Base-by-base conservation (phyloP, 2,113 vertebrate species). In the Rhabdornis inornatus region DNA sequence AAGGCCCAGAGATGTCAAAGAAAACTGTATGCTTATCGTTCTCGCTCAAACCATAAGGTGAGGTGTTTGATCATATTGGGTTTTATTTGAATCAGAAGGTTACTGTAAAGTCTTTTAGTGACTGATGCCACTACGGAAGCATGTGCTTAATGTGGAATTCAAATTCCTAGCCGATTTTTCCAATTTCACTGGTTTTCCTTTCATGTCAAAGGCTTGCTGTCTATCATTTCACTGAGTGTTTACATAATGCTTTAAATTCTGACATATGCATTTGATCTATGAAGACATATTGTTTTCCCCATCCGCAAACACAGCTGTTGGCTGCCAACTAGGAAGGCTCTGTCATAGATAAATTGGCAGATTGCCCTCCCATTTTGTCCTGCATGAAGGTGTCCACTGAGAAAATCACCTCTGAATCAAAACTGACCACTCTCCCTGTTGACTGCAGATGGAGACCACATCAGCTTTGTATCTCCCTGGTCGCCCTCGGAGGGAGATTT, bases 401-500 rank as follows among this genome's bases (percentile, higher is more conserved):
- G 52, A 81, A 81, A 79, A 50, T 78, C 23, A 13, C 42, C 56
- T 87, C 39, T 82, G 57, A 78, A 75, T 75, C 78, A 90, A 61
- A 81, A 55, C 39, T 74, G 82, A 70, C 82, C 59, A 2, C 37
- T 77, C 28, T 82, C 55, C 59, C 40, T 68, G 23, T 35, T 3
- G 4, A 60, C 31, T 3, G 3, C 5, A 6, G 44, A n/a, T 25
- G 25, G 23, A 82, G n/a, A 18, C 17, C 0, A 0, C 17, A 35
- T 65, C 28, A 13, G 40, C 11, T 82, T 84, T 20, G 1, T 37
- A 45, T 79, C 44, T 84, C 11, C 31, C 42, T 68, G 35, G 49
- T 31, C 0, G 0, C n/a, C 35, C 16, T 8, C 0, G 0, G 50
- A 79, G 50, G n/a, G 37, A 89, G 52, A 63, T 56, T 91, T 72